Percentiles rank a stretch among this genome's conserved stretches.
Evolutionary conservation across 2,888 invertebrate species (phyloP).

Genomic region (Eledone cirrhosa): DNA sequence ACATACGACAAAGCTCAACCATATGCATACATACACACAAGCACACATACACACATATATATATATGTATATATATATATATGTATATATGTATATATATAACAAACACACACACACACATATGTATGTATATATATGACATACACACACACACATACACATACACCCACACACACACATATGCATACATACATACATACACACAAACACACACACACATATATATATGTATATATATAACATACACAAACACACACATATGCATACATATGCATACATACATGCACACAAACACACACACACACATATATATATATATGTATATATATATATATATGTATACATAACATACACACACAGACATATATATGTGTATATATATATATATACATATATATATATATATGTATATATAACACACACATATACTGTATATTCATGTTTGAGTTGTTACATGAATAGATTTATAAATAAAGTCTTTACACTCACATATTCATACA

Average conservation of each 20-base stretch:
- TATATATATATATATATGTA: not conserved
- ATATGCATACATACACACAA: too few species aligned
- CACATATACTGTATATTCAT: not conserved
- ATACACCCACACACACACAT: not conserved
- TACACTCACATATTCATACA: not conserved
- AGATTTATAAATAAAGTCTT: not conserved
- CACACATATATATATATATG: not conserved
- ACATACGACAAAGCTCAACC: too few species aligned
- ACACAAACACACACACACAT: not conserved
- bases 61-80: too few species aligned
- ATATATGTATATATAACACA: not conserved
- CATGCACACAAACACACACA: not conserved
- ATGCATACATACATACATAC: not conserved
- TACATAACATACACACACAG: not conserved
- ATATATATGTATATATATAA: not conserved
- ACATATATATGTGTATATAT: not conserved
- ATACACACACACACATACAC: not conserved
- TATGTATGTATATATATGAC: not conserved
- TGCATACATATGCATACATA: not conserved
- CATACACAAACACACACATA: not conserved
- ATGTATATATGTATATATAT: not conserved
- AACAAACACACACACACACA: not conserved
- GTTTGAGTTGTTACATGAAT: not conserved
- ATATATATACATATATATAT: not conserved
- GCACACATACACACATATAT: too few species aligned